phyloP scores from a whole-genome alignment of 2,113 vertebrate genomes.

The Mesoclemmys tuberculata region DNA sequence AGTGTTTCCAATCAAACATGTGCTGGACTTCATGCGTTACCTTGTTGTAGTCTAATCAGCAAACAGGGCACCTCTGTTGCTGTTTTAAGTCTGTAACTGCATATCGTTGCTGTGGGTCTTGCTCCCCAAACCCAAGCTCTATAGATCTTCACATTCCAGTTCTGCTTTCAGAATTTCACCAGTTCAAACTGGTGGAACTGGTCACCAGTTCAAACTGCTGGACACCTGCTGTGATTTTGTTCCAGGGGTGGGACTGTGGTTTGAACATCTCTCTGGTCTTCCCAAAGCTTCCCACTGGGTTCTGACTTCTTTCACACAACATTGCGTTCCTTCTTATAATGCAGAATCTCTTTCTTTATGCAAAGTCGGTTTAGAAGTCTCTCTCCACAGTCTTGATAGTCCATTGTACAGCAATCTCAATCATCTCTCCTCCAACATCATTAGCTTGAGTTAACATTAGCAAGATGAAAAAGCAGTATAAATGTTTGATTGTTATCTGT shows the following conservation, averaged over 20 bases:
- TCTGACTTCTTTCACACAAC: neutral
- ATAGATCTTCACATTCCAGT: neutral
- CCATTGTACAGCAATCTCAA: neutral
- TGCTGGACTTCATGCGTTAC: neutral
- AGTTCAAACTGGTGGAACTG: too few species aligned
- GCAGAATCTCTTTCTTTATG: neutral
- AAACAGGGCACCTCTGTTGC: neutral
- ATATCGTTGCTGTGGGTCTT: neutral
- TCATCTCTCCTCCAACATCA: neutral
- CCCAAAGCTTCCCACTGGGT: neutral
- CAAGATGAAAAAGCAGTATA: neutral
- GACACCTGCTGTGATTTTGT: neutral
- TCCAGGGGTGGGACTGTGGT: neutral
- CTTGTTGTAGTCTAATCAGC: neutral
- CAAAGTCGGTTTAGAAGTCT: neutral
- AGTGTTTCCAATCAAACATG: accelerated
- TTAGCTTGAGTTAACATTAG: neutral
- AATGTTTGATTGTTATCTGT: neutral
- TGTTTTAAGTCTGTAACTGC: neutral
- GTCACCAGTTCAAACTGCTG: too few species aligned
- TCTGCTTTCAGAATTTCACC: neutral
- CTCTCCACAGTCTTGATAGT: neutral
- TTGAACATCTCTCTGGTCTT: neutral
- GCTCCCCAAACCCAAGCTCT: neutral
- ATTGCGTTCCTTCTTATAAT: neutral